Base-by-base conservation (phyloP, 2,113 vertebrate genomes). In the Hydrolagus affinis region DNA sequence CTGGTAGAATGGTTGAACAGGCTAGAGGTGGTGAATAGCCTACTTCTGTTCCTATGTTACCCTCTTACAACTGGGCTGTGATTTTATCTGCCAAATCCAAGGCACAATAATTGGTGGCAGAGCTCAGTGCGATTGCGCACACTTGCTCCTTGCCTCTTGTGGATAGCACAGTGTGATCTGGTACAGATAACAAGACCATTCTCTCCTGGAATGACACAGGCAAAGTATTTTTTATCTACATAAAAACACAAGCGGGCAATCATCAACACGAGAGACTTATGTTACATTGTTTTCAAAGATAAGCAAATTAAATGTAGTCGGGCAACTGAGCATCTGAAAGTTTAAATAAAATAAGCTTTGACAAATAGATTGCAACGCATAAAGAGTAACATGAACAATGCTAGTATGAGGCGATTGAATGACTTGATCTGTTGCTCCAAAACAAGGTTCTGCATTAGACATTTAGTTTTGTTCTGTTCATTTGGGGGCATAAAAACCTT, bases 251-350 rank as follows among this genome's bases (percentile, higher is more conserved):
- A 64, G 25, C 3, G 23, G 66, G 62, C 62, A 32, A 30, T 83
- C 78, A 83, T 66, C 62, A 66, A 83, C 60, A 64, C 62, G 32
- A 32, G 62, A 83, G 78, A 66, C 66, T 62, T 83, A 30, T 83
- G 78, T 83, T 83, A 64, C 62, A 75, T 69, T 75, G 1, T 17
- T 80, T 83, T 83, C 64, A 83, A 66, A 64, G 28, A 28, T 80
- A 80, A 80, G 62, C 62, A 80, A 8, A 68, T 80, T 80, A 80
- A 8, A 68, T 66, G 78, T 83, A 62, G 3, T 19, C 25, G 78
- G 8, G 32, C 60, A 32, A 78, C 28, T 62, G 62, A 14, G 10
- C 8, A 32, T 32, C 78, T 83, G 25, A 83, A 68, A 64, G 59
- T 28, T 32, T 66, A 6, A 30, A 68, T 66, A 25, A 30, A n/a